Conservation (phyloP, 2,888 invertebrate genomes). For the Pseudococcus viburni region DNA sequence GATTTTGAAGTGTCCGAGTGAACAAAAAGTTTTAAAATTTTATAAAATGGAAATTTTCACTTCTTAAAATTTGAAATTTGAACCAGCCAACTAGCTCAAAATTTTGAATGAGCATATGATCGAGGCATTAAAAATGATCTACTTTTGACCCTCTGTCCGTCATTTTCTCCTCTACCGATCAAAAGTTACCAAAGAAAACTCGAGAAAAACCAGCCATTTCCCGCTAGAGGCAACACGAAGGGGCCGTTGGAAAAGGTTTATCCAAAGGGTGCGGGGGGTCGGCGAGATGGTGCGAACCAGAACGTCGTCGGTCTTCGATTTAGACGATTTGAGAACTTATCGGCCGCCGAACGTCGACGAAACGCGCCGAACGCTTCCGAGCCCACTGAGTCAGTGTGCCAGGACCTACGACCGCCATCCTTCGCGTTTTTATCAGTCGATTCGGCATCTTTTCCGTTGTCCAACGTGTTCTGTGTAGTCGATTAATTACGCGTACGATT, state of each 20-base stretch:
- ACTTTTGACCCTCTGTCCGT: too few species aligned
- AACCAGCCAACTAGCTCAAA: too few species aligned
- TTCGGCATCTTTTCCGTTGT: constrained; percentile 57
- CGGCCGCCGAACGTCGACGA: constrained; percentile 69
- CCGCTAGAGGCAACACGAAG: neutral
- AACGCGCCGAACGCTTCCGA: constrained; percentile 68
- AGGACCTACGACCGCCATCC: constrained; percentile 67
- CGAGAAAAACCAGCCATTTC: too few species aligned
- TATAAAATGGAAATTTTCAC: too few species aligned
- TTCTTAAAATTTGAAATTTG: too few species aligned
- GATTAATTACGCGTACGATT: constrained; percentile 30
- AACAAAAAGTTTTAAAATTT: too few species aligned
- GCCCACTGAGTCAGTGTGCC: constrained; percentile 70
- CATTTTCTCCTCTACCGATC: too few species aligned
- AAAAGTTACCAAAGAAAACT: too few species aligned
- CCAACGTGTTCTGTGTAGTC: constrained; percentile 27
- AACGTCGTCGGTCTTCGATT: neutral
- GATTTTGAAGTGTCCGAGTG: too few species aligned
- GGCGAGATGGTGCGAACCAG: neutral
- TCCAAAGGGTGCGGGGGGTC: neutral
- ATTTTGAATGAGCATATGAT: too few species aligned
- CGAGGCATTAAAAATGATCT: too few species aligned
- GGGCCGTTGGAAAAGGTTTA: neutral
- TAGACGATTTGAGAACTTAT: constrained; percentile 37
- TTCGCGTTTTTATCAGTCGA: constrained; percentile 62